Percentiles rank a stretch among this genome's conserved stretches.
Evolutionary conservation across 2,888 invertebrate species (phyloP).

Genomic region (Eupeodes latifasciatus): DNA sequence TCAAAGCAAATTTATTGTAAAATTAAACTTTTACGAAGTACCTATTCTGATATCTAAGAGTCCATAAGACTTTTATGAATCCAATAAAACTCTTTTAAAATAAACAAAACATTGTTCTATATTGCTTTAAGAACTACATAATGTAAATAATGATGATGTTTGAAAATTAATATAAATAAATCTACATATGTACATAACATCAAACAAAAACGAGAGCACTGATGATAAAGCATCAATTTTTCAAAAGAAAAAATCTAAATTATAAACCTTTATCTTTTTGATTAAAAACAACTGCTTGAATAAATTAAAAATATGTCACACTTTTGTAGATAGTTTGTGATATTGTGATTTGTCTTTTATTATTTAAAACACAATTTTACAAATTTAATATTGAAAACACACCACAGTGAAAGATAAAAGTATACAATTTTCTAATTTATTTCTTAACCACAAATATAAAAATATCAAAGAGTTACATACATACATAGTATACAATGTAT

Average conservation of each 20-base stretch:
- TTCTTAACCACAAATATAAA: neutral
- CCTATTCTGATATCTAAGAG: too few relatives aligned
- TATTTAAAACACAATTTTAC: slow-evolving; percentile 51
- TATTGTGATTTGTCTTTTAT: slow-evolving; percentile 33
- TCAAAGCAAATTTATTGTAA: too few relatives aligned
- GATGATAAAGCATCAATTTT: slow-evolving; percentile 37
- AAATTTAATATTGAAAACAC: slow-evolving; percentile 37
- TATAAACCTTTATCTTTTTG: slow-evolving; percentile 23
- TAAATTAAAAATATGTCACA: slow-evolving; percentile 45
- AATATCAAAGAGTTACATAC: too few relatives aligned
- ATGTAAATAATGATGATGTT: too few relatives aligned
- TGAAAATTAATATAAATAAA: slow-evolving; percentile 8
- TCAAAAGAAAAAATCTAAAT: slow-evolving; percentile 1
- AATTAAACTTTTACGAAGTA: too few relatives aligned
- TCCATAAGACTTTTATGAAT: too few relatives aligned
- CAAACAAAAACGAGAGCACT: slow-evolving; percentile 12
- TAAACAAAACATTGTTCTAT: too few relatives aligned
- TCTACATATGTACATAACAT: slow-evolving; percentile 24
- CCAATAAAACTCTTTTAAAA: too few relatives aligned
- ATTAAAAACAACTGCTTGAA: slow-evolving; percentile 20
- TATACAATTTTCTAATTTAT: slow-evolving; percentile 50
- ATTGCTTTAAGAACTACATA: too few relatives aligned
- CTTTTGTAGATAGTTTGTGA: slow-evolving; percentile 42
- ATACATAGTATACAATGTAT: neutral
- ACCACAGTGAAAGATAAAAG: slow-evolving; percentile 26